These are phyloP conservation scores for Dascyllus trimaculatus DNA, from an alignment of 2,113 vertebrate species.

Conservation along the genomic window DNA sequence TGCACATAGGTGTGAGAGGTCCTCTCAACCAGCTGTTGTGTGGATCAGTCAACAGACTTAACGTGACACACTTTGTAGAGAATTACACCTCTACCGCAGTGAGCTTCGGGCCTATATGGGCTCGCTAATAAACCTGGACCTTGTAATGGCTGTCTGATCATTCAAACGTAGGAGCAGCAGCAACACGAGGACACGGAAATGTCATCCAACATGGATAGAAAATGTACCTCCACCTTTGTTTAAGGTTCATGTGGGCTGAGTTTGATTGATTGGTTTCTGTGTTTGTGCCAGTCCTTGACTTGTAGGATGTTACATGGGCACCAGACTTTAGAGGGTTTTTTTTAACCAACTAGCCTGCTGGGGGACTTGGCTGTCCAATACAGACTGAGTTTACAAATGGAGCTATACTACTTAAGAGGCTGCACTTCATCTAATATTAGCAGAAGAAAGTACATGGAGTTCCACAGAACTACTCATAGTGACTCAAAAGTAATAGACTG, in stretches of 20 bases:
- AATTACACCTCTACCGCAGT: conserved; percentile 90
- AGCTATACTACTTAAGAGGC: conserved; percentile 5
- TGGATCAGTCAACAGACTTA: conserved; percentile 95
- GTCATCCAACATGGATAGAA: conserved; percentile 89
- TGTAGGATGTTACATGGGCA: conserved; percentile 67
- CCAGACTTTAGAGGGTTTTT: conserved; percentile 28
- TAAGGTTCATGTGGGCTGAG: conserved; percentile 88
- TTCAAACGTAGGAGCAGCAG: conserved; percentile 91
- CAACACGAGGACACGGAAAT: conserved; percentile 86
- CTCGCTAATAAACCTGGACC: conserved; percentile 96
- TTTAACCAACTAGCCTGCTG: conserved; percentile 25
- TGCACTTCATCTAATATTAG: neutral
- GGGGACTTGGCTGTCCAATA: conserved; percentile 19
- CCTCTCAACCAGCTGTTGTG: conserved; percentile 93
- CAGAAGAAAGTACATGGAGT: neutral
- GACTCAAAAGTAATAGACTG: neutral
- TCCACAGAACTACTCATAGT: conserved; percentile 8
- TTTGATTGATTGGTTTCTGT: conserved; percentile 84
- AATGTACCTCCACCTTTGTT: conserved; percentile 92
- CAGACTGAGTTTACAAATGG: conserved; percentile 34
- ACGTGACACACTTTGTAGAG: conserved; percentile 92
- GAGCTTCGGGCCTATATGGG: conserved; percentile 91
- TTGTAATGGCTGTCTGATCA: conserved; percentile 94
- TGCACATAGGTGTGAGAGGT: conserved; percentile 87
- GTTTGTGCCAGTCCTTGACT: conserved; percentile 81